Percentiles rank a stretch among this genome's conserved stretches.
phyloP scores from a whole-genome alignment of 2,113 vertebrate genomes.

The Leptodactylus fuscus region DNA sequence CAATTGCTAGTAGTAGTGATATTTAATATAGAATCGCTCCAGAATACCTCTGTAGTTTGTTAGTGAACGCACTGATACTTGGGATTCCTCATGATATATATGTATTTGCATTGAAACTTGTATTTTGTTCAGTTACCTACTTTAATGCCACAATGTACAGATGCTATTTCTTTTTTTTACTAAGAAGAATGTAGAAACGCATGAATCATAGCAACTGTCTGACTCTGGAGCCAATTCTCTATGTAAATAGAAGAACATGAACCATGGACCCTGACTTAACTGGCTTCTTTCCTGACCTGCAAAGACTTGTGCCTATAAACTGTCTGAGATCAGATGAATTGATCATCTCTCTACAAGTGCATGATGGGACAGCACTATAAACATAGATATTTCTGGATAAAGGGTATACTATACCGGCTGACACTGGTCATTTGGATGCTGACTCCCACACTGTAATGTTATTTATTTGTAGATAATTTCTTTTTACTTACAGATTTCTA shows the following conservation, averaged over 20 bases:
- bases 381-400: neutral
- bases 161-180: neutral
- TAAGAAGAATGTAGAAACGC: neutral
- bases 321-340: neutral
- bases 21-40: neutral
- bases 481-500: constrained; percentile 49
- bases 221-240: neutral
- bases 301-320: constrained; percentile 38
- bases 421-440: neutral
- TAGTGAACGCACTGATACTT: constrained; percentile 24
- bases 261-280: neutral
- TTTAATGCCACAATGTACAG: neutral
- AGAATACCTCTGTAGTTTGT: constrained; percentile 18
- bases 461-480: constrained; percentile 60
- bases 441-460: constrained; percentile 26
- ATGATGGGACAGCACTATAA: constrained; percentile 24
- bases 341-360: constrained; percentile 11
- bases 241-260: constrained; percentile 12
- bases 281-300: neutral
- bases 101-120: constrained; percentile 15
- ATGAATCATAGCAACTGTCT: constrained; percentile 13
- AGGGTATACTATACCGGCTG: neutral
- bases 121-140: neutral
- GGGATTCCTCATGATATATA: neutral
- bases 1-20: constrained; percentile 14